A percentile compares a stretch with the other conserved stretches of the same genome.
Conservation (phyloP, 2,888 invertebrate genomes). For the Tromatobia lineatoria region DNA sequence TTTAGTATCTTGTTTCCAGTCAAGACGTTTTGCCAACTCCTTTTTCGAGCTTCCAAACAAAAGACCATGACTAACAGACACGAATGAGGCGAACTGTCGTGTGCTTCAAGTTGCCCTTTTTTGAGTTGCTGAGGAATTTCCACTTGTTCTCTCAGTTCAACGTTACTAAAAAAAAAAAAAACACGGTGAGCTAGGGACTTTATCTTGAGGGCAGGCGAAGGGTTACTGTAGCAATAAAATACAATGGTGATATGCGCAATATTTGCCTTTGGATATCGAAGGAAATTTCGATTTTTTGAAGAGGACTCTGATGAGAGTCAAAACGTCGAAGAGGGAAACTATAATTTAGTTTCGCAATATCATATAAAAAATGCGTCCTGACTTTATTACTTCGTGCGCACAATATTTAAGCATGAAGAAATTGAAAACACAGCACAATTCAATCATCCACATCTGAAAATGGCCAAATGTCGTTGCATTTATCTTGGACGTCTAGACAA, state of each 20-base stretch:
- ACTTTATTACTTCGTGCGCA: too few species aligned
- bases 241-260: background rate
- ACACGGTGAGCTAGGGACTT: background rate
- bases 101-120: background rate
- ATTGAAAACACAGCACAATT: too few species aligned
- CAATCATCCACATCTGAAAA: too few species aligned
- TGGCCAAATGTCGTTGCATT: too few species aligned
- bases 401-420: too few species aligned
- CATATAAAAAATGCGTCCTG: too few species aligned
- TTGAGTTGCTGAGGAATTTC: background rate
- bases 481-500: too few species aligned
- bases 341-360: too few species aligned
- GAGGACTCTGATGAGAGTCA: too few species aligned
- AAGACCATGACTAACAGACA: constrained; percentile 11
- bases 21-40: constrained; percentile 31
- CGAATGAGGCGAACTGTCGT: constrained; percentile 11
- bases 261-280: background rate
- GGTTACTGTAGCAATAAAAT: constrained; percentile 10
- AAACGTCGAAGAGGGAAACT: too few species aligned
- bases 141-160: background rate
- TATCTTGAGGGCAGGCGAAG: background rate
- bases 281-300: too few species aligned
- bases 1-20: constrained; percentile 36
- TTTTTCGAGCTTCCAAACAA: constrained; percentile 12
- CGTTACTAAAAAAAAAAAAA: background rate